A percentile compares a stretch with the other conserved stretches of the same genome.
Conservation (phyloP, 2,797 vertebrate species). For the Hydrolagus colliei region DNA sequence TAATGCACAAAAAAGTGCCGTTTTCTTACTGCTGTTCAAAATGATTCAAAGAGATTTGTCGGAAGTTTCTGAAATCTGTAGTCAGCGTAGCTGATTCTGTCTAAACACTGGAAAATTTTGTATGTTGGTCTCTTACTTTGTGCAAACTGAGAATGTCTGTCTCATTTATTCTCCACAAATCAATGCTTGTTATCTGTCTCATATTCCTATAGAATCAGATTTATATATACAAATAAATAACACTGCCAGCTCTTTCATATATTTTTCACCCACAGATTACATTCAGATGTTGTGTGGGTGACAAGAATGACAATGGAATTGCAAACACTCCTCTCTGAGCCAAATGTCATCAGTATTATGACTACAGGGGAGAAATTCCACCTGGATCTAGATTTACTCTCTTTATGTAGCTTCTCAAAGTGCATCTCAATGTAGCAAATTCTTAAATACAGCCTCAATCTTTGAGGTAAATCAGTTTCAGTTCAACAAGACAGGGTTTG, state of each 20-base stretch:
- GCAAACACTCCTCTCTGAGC: not conserved
- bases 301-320: slow-evolving; percentile 3
- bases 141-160: not conserved
- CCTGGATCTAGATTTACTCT: too few relatives aligned
- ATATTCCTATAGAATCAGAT: not conserved
- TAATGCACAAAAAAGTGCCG: too few relatives aligned
- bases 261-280: not conserved
- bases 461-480: too few relatives aligned
- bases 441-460: too few relatives aligned
- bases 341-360: not conserved
- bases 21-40: too few relatives aligned
- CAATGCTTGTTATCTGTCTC: slow-evolving; percentile 17
- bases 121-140: slow-evolving; percentile 22
- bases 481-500: not conserved
- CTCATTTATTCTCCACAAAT: slow-evolving; percentile 26
- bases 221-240: slow-evolving; percentile 16
- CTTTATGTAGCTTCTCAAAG: too few relatives aligned
- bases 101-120: not conserved
- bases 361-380: not conserved
- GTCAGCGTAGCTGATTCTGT: not conserved
- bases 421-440: too few relatives aligned
- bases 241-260: slow-evolving; percentile 17
- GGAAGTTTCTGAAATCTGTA: not conserved
- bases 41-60: not conserved
- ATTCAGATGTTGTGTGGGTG: not conserved